Conservation (phyloP, 2,113 vertebrate genomes). For the Nothoprocta pentlandii region DNA sequence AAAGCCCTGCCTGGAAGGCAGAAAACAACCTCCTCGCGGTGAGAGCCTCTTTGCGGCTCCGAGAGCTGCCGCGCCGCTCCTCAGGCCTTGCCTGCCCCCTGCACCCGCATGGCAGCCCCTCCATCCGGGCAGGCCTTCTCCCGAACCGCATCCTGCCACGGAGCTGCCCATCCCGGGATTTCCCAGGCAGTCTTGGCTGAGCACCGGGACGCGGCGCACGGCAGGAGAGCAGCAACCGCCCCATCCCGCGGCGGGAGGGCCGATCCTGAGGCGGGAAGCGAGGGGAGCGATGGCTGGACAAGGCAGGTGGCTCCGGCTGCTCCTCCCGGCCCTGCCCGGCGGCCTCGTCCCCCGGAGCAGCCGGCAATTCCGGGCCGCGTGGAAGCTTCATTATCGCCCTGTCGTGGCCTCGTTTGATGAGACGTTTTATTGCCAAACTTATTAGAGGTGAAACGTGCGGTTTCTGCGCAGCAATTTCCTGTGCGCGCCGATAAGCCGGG, state of each 20-base stretch:
- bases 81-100: background rate
- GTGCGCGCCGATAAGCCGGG: slow-evolving; percentile 74
- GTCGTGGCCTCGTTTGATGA: slow-evolving; percentile 74
- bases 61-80: background rate
- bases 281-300: background rate
- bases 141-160: fast-evolving
- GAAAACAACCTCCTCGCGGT: slow-evolving; percentile 5
- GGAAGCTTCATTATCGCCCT: slow-evolving; percentile 77
- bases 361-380: slow-evolving; percentile 59
- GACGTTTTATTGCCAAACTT: slow-evolving; percentile 78
- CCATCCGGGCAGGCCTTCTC: background rate
- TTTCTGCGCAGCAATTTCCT: slow-evolving; percentile 78
- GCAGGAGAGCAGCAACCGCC: background rate
- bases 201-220: background rate
- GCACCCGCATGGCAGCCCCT: background rate
- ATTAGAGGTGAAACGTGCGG: slow-evolving; percentile 77
- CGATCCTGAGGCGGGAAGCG: background rate
- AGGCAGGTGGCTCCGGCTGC: background rate
- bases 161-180: fast-evolving
- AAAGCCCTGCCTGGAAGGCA: background rate
- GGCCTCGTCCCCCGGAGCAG: slow-evolving; percentile 51
- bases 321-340: background rate
- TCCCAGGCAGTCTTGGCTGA: background rate
- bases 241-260: background rate
- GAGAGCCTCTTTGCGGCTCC: background rate